Percentiles rank a stretch among this genome's conserved stretches.
Evolutionary conservation across 2,888 invertebrate species (phyloP).

Genomic region (Achlya flavicornis): DNA sequence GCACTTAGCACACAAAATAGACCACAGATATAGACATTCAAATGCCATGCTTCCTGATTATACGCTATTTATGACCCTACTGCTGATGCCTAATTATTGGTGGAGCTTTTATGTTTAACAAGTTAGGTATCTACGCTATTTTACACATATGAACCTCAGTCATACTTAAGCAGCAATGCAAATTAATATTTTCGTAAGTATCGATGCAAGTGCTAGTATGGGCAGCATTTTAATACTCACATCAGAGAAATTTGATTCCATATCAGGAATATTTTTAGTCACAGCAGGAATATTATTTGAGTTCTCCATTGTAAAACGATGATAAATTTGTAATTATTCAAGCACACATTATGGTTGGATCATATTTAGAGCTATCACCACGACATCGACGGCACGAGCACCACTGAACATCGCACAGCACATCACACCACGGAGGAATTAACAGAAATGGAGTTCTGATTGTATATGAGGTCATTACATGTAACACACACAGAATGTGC

Average conservation of each 20-base stretch:
- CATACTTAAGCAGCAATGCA: no score
- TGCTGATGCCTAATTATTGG: no score
- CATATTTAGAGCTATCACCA: conserved; percentile 53
- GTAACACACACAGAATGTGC: conserved; percentile 11
- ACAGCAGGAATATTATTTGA: conserved; percentile 58
- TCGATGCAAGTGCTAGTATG: background rate
- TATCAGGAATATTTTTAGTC: conserved; percentile 55
- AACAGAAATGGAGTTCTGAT: conserved; percentile 22
- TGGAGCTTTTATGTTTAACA: background rate
- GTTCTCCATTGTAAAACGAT: conserved; percentile 52
- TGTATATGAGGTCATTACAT: background rate
- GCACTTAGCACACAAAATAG: no score
- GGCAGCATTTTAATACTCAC: conserved; percentile 58
- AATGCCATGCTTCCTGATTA: no score
- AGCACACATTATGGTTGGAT: conserved; percentile 40
- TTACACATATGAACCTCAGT: no score
- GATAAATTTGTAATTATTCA: conserved; percentile 46
- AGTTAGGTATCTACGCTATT: no score
- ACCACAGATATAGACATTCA: no score
- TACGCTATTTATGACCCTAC: no score
- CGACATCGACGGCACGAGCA: conserved; percentile 45
- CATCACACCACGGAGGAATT: conserved; percentile 51
- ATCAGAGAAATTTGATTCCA: conserved; percentile 67
- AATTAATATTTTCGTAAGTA: background rate
- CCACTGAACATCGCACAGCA: conserved; percentile 51